phyloP scores from a whole-genome alignment of 2,113 vertebrate species.

The Mormyrus lacerda region DNA sequence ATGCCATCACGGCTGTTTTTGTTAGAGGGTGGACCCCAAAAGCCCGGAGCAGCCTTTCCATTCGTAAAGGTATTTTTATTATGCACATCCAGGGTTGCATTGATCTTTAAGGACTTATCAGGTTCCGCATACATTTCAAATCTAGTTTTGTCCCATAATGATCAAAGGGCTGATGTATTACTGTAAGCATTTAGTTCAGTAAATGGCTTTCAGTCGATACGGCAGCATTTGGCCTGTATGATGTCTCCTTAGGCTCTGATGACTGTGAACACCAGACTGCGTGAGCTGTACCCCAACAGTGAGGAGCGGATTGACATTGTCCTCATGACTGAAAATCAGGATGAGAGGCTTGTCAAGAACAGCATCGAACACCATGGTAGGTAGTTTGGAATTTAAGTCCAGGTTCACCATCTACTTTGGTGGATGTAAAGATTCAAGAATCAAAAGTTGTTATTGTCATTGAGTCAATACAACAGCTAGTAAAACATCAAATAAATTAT shows the following conservation, averaged over 20 bases:
- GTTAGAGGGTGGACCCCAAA: slow-evolving; percentile 66
- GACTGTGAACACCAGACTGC: slow-evolving; percentile 74
- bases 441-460: neutral
- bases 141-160: neutral
- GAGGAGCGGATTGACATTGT: slow-evolving; percentile 93
- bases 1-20: too few relatives aligned
- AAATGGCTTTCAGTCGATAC: neutral
- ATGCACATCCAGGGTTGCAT: neutral
- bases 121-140: neutral
- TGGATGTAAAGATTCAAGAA: neutral
- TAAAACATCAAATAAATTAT: too few relatives aligned
- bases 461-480: too few relatives aligned
- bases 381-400: slow-evolving; percentile 14
- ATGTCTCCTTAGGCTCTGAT: slow-evolving; percentile 59
- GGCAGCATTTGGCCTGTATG: neutral
- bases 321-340: slow-evolving; percentile 90
- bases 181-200: neutral
- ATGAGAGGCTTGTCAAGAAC: slow-evolving; percentile 68
- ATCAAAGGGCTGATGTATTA: neutral
- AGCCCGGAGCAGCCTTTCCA: slow-evolving; percentile 74
- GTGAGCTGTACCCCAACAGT: slow-evolving; percentile 78
- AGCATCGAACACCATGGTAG: slow-evolving; percentile 93
- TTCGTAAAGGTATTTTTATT: slow-evolving; percentile 79
- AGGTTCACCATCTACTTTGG: neutral
- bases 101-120: neutral